Evolutionary conservation across 2,888 invertebrate species (phyloP).

Genomic region (Gymnoscelis rufifasciata): DNA sequence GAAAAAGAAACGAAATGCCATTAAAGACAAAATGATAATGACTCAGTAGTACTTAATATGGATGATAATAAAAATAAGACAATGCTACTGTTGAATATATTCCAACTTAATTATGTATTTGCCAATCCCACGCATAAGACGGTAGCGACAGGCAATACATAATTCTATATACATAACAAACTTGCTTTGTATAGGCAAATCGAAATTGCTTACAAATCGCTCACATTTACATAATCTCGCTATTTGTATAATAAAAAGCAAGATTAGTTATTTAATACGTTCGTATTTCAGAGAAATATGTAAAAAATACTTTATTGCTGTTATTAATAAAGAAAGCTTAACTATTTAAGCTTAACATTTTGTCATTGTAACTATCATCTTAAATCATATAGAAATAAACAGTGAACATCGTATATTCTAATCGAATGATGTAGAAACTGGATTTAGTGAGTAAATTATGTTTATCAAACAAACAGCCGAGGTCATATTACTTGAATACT

Average conservation of each 20-base stretch:
- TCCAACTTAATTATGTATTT: constrained; percentile 51
- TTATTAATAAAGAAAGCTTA: constrained; percentile 27
- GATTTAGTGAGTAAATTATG: constrained; percentile 5
- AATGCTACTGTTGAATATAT: constrained; percentile 48
- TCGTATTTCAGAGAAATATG: constrained; percentile 53
- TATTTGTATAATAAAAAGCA: constrained; percentile 72
- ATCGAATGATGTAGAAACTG: constrained; percentile 10
- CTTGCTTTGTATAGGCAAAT: constrained; percentile 61
- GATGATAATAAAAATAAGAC: constrained; percentile 40
- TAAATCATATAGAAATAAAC: constrained; percentile 24
- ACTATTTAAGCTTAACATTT: constrained; percentile 41
- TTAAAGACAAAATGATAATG: constrained; percentile 3
- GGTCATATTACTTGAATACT: constrained; percentile 8
- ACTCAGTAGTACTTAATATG: constrained; percentile 32
- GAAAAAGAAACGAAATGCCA: not conserved
- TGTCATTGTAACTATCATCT: constrained; percentile 35
- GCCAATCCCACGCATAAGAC: constrained; percentile 67
- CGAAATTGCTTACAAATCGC: constrained; percentile 70
- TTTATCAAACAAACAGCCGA: constrained; percentile 9
- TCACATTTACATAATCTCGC: constrained; percentile 70
- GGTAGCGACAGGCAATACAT: constrained; percentile 66
- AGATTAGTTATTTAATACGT: constrained; percentile 59
- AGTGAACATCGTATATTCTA: not conserved
- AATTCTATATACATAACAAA: constrained; percentile 67
- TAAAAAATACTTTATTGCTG: constrained; percentile 43